Evolutionary conservation across 2,113 vertebrate species (phyloP).

Genomic region (Pionites leucogaster): DNA sequence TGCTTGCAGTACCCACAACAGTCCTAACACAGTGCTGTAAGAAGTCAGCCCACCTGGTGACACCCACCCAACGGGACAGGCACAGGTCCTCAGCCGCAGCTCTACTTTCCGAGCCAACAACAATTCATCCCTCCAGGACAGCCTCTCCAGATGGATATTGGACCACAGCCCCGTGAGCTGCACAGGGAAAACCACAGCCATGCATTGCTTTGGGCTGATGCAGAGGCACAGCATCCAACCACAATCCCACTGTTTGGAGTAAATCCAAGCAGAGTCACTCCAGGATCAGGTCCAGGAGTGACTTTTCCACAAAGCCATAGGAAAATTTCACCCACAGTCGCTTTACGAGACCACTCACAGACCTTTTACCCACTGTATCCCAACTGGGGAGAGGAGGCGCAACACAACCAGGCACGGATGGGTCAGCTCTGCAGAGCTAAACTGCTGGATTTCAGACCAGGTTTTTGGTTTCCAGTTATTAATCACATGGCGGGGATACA

Average conservation of each 20-base stretch:
- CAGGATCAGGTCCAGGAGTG: background rate
- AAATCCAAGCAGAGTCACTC: background rate
- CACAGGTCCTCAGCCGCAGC: background rate
- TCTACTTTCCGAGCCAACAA: background rate
- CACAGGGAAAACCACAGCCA: accelerated
- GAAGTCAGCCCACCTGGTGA: background rate
- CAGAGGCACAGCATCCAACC: accelerated
- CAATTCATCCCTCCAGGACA: accelerated
- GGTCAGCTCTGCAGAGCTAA: background rate
- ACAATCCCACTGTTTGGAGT: background rate
- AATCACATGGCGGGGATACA: background rate
- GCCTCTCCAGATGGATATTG: accelerated
- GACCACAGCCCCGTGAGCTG: accelerated
- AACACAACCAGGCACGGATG: accelerated
- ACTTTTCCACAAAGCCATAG: background rate
- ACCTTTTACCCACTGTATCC: background rate
- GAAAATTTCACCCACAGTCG: background rate
- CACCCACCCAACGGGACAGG: background rate
- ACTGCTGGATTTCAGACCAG: background rate
- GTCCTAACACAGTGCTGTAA: accelerated
- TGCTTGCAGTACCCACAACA: accelerated
- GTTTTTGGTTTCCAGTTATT: background rate
- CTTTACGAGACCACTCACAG: background rate
- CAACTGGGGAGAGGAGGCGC: accelerated
- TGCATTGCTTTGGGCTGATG: accelerated